Percentiles rank a stretch among this genome's conserved stretches.
phyloP scores from a whole-genome alignment of 2,797 vertebrate genomes.

The Psittacula derbiana region DNA sequence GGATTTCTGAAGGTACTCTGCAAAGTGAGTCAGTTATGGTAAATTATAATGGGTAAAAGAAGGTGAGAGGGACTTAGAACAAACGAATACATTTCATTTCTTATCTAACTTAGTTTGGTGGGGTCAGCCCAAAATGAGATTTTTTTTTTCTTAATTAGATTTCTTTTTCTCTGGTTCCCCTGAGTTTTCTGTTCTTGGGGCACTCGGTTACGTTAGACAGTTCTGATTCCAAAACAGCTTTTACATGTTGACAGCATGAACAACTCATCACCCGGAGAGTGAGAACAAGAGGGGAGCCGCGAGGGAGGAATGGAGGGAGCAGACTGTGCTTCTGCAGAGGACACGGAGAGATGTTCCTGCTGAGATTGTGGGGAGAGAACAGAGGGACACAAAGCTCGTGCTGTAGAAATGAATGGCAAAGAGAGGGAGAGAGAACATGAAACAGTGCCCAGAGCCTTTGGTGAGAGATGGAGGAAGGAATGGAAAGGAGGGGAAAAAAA shows the following conservation, averaged over 20 bases:
- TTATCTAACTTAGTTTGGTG: not conserved
- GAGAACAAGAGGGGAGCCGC: not conserved
- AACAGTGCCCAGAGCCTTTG: not conserved
- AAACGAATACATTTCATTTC: not conserved
- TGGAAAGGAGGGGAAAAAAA: rapidly evolving
- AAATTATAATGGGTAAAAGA: not conserved
- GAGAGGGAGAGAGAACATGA: not conserved
- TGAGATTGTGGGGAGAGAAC: not conserved
- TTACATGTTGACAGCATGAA: not conserved
- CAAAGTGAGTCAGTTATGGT: not conserved
- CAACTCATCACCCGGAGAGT: not conserved
- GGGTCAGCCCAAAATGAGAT: not conserved
- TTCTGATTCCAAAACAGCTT: not conserved
- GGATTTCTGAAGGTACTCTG: not conserved
- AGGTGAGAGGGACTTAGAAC: not conserved
- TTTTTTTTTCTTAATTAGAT: not conserved
- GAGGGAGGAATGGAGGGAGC: not conserved
- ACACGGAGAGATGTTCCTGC: not conserved
- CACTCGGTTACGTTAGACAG: not conserved
- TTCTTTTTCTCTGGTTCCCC: not conserved
- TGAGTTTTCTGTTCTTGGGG: not conserved
- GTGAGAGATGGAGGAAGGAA: rapidly evolving
- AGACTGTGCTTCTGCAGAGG: not conserved
- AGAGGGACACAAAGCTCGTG: not conserved
- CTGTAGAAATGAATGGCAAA: not conserved